phyloP scores from a whole-genome alignment of 2,888 invertebrate genomes.

The Sarcophaga caerulescens region DNA sequence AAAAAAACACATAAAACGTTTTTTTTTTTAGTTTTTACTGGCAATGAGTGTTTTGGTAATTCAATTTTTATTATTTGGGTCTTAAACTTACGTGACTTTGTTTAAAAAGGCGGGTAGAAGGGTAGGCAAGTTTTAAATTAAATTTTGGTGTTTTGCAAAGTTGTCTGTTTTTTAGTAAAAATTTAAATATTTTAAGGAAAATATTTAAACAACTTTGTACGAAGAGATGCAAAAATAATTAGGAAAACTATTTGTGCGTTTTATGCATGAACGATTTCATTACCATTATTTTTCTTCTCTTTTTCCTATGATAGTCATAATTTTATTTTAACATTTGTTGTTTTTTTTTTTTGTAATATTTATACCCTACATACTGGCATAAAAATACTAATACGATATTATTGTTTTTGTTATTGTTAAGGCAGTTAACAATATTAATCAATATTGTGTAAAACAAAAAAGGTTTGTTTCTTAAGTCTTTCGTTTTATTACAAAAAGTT shows the following conservation, averaged over 20 bases:
- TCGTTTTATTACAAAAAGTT: no score
- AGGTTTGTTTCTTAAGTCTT: no score
- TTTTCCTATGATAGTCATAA: not conserved
- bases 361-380: not conserved
- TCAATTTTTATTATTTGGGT: slow-evolving; percentile 44
- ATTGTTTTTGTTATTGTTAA: no score
- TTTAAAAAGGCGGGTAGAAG: not conserved
- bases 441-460: no score
- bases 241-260: not conserved
- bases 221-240: not conserved
- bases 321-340: not conserved
- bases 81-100: slow-evolving; percentile 52
- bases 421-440: no score
- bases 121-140: not conserved
- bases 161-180: not conserved
- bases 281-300: not conserved
- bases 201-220: not conserved
- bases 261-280: slow-evolving; percentile 6
- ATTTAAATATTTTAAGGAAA: slow-evolving; percentile 12
- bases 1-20: not conserved
- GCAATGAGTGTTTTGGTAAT: slow-evolving; percentile 34
- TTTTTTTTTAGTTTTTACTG: slow-evolving; percentile 5
- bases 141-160: not conserved
- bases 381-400: no score
- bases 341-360: not conserved